Percentiles rank a stretch among this genome's conserved stretches.
Conservation (phyloP, 2,888 invertebrate genomes). For the Ametastegia equiseti region DNA sequence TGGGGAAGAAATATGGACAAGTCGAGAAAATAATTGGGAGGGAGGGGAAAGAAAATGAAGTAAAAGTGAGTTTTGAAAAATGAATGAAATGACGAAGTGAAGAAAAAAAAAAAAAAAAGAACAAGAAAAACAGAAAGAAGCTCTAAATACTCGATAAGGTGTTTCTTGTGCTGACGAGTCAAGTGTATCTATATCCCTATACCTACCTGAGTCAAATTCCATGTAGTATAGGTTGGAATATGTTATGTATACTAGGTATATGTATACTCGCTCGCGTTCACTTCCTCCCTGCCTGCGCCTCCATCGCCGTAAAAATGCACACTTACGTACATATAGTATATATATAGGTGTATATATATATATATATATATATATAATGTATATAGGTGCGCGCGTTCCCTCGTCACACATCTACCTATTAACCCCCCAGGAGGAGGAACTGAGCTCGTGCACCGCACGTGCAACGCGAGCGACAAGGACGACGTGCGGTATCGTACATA, state of each 20-base stretch:
- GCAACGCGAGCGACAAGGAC: conserved; percentile 25
- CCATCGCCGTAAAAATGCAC: too few relatives aligned
- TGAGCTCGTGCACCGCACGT: conserved; percentile 35
- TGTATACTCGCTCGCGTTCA: neutral
- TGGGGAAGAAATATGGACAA: too few relatives aligned
- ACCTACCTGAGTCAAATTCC: conserved; percentile 16
- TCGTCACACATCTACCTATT: neutral
- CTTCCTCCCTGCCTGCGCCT: neutral
- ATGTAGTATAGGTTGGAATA: neutral
- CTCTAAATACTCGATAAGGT: neutral
- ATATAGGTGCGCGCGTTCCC: neutral
- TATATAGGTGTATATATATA: too few relatives aligned
- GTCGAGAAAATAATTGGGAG: too few relatives aligned
- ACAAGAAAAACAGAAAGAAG: neutral
- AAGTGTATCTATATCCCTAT: neutral
- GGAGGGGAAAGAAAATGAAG: too few relatives aligned
- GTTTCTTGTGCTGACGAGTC: conserved; percentile 16
- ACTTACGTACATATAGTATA: neutral
- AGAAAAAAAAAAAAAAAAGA: neutral
- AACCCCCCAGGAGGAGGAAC: too few relatives aligned
- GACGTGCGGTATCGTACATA: neutral
- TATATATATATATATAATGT: too few relatives aligned
- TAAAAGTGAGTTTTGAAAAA: too few relatives aligned
- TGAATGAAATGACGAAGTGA: neutral
- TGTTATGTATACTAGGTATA: neutral